Evolutionary conservation across 2,888 invertebrate species (phyloP), one percentile per base, ranked within the genome.

Genomic region (Folsomia candida): DNA sequence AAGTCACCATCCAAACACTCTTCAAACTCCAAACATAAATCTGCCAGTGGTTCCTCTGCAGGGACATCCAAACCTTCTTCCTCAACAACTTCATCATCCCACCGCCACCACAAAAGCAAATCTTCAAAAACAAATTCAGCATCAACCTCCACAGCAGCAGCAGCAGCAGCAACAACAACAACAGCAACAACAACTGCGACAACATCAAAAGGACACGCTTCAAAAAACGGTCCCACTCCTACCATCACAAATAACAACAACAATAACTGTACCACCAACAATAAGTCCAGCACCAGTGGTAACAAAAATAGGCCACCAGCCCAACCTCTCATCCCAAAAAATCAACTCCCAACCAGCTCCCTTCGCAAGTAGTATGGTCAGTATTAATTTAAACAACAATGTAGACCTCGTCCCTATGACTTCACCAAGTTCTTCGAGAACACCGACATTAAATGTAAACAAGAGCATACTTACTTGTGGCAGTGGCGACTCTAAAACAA

Each of bases 331-430:
- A 37, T 9, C 37, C 37, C 4, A 37, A 37, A 37, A 37, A 37
- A 37, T 37, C 37, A 4, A 37, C 4, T 37, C 37, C 37, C 4
- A 37, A 37, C 4, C 37, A 37, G 4, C 37, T 14, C 37, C 37
- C 37, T 37, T 14, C 14, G 4, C 37, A 37, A 37, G 27, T 51
- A 72, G 64, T 54, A 65, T 74, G 27, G 70, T 74, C 37, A 74
- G 74, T 37, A 74, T 74, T 2, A 70, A 74, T 47, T 58, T 74
- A 47, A 67, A 58, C 9, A 54, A 64, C 26, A 62, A 47, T 27
- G 51, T 67, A 22, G 74, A 71, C 18, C 26, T 70, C 20, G 71
- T 57, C 9, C 57, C 62, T n/a, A 67, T 67, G 28, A 67, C 67
- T 26, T 60, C 63, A 2, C 61, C 62, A 18, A 64, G 60, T 11